phyloP scores from a whole-genome alignment of 2,113 vertebrate genomes.

The Microcebus murinus region DNA sequence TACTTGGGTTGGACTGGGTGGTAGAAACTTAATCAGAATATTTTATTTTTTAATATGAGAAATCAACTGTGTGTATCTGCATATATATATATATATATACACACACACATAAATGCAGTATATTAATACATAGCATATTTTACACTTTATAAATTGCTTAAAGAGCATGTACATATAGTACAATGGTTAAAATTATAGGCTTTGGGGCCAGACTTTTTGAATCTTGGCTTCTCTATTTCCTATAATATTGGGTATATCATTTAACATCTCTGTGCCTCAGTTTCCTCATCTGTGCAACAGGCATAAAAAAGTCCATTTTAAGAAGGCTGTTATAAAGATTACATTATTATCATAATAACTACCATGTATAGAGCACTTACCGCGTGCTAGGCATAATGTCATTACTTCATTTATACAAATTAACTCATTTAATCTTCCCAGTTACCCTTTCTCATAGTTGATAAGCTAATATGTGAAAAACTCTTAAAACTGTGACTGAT shows the following conservation, averaged over 20 bases:
- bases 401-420: slow-evolving; percentile 39
- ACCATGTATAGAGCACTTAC: background rate
- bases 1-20: slow-evolving; percentile 62
- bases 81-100: background rate
- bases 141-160: background rate
- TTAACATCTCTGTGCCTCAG: background rate
- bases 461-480: slow-evolving; percentile 1
- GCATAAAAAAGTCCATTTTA: background rate
- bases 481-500: background rate
- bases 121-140: background rate
- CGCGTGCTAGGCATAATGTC: background rate
- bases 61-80: background rate
- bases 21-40: slow-evolving; percentile 27
- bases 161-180: background rate
- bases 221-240: background rate
- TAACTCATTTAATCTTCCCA: background rate
- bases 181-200: background rate
- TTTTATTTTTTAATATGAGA: slow-evolving; percentile 48
- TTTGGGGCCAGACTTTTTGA: slow-evolving; percentile 1
- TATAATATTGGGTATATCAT: background rate
- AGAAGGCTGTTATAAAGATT: background rate
- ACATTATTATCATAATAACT: background rate
- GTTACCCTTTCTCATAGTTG: slow-evolving; percentile 2
- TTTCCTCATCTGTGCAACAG: slow-evolving; percentile 10
- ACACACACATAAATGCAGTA: background rate